Evolutionary conservation across 2,113 vertebrate genomes (phyloP), one percentile per base, ranked within the genome.

Genomic region (Hydrochoerus hydrochaeris): DNA sequence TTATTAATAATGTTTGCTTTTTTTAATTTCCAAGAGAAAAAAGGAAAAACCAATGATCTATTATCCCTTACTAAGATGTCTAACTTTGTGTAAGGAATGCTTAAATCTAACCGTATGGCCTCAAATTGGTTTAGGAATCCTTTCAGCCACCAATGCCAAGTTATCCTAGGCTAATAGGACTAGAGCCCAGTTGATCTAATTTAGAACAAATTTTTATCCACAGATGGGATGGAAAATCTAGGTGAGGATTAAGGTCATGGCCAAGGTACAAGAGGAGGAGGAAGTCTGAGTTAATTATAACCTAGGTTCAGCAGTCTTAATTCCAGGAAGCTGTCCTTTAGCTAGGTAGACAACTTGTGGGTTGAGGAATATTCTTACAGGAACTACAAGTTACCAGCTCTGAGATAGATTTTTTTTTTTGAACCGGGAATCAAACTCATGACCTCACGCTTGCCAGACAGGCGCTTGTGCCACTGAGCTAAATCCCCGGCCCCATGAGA

Each of bases 271-370:
- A 93, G 95, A 96, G 62, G 75, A 96, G 91, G 83, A 96, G 96
- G 92, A 97, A 95, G 49, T 96, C 84, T 63, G 97, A 92, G 95
- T 97, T 98, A 98, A 97, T 97, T 67, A 71, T 93, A 96, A 95
- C 2, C 30, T 84, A 75, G 44, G 3, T 80, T 77, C 89, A 96
- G 65, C 54, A 69, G 77, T 52, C 73, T 95, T 96, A 89, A 88
- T 85, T 91, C 90, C 73, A 73, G 93, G 83, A 91, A 98, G 60
- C 83, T 84, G 82, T 65, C 75, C 85, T 80, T 75, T 46, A 73
- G 65, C 67, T 17, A 62, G 67, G 41, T 67, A 54, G 87, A 90
- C 94, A 96, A 95, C 30, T 65, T 63, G 94, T 91, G 86, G 86
- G 57, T 46, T 88, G 85, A n/a, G 38, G 65, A 78, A 93, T 87